phyloP scores from a whole-genome alignment of 2,113 vertebrate genomes.

The Entelurus aequoreus region DNA sequence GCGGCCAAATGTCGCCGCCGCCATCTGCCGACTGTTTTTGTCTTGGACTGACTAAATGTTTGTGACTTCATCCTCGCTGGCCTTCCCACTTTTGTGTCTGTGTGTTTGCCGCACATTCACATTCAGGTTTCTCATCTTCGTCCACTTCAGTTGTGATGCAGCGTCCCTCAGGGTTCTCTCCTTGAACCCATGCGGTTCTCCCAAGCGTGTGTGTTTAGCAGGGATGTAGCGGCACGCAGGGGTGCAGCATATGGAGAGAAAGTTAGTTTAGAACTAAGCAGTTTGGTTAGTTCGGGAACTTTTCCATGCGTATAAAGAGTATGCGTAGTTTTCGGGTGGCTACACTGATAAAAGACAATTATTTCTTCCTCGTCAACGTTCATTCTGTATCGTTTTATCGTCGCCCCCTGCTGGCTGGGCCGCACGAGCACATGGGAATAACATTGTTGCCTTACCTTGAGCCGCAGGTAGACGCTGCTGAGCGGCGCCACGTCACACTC shows the following conservation, averaged over 20 bases:
- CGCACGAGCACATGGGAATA: too few species aligned
- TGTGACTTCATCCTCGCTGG: not conserved
- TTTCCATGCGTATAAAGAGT: too few species aligned
- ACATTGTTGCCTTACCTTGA: constrained; percentile 72
- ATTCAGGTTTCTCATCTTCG: not conserved
- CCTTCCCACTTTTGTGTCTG: not conserved
- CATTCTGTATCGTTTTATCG: too few species aligned
- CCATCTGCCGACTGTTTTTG: constrained; percentile 41
- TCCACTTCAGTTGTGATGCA: not conserved
- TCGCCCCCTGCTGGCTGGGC: too few species aligned
- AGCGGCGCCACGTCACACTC: constrained; percentile 86
- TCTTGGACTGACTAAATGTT: not conserved
- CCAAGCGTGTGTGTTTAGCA: not conserved
- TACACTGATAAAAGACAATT: too few species aligned
- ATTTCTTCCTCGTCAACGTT: too few species aligned
- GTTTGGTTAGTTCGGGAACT: too few species aligned
- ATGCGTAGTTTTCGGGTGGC: too few species aligned
- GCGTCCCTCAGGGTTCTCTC: not conserved
- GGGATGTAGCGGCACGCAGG: too few species aligned
- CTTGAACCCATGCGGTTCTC: not conserved
- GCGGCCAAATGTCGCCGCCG: constrained; percentile 58
- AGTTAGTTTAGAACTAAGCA: too few species aligned
- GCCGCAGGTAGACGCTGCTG: constrained; percentile 74
- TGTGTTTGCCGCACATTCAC: not conserved
- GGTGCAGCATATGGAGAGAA: too few species aligned